Percentiles rank a stretch among this genome's conserved stretches.
Conservation (phyloP, 1,140 invertebrate species). For the Oryzaephilus surinamensis region DNA sequence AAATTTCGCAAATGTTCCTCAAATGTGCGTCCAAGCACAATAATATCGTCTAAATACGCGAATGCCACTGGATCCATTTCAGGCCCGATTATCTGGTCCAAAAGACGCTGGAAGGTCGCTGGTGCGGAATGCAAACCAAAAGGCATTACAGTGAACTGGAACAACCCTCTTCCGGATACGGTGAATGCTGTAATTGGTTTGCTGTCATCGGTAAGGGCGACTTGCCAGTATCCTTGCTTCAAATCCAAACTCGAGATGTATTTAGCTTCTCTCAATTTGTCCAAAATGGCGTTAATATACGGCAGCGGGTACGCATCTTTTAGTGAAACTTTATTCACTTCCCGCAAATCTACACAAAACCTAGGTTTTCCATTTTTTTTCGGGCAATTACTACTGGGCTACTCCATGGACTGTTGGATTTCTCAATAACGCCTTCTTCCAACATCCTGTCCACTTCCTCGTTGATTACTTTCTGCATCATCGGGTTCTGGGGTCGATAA, state of each 20-base stretch:
- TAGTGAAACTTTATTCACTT: too few relatives aligned
- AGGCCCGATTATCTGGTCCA: too few relatives aligned
- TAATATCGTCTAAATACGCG: constrained; percentile 2
- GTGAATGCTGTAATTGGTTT: too few relatives aligned
- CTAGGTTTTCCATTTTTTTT: constrained; percentile 34
- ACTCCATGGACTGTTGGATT: constrained; percentile 32
- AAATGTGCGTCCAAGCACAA: background rate
- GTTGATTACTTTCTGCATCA: constrained; percentile 6
- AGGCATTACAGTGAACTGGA: constrained; percentile 35
- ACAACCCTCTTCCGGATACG: constrained; percentile 33
- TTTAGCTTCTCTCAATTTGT: too few relatives aligned
- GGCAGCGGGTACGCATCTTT: too few relatives aligned
- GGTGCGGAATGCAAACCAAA: constrained; percentile 37
- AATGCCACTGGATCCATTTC: too few relatives aligned
- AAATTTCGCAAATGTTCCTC: background rate
- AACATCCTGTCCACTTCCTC: constrained; percentile 1
- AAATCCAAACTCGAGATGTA: too few relatives aligned
- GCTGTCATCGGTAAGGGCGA: constrained; percentile 18
- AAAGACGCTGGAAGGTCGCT: constrained; percentile 16
- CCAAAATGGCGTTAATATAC: too few relatives aligned
- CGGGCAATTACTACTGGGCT: constrained; percentile 35
- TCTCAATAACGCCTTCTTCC: constrained; percentile 21
- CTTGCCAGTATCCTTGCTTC: too few relatives aligned
- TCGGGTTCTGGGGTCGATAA: background rate
- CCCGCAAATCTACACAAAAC: too few relatives aligned